A percentile compares a stretch with the other conserved stretches of the same genome.
Conservation (phyloP, 2,888 invertebrate species). For the Steromphala cineraria region DNA sequence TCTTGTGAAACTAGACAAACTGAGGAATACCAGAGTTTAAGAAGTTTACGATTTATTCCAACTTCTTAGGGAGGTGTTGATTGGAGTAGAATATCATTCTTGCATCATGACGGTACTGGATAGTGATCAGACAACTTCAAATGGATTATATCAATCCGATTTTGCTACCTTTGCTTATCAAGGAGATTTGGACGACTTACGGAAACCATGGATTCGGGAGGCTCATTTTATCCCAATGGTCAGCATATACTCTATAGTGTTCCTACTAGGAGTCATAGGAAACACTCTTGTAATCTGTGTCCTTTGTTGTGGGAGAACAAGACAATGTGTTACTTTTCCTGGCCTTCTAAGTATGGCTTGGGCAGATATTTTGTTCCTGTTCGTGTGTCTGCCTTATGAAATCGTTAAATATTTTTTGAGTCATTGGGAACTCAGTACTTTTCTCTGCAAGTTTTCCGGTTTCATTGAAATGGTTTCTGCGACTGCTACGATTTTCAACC, state of each 20-base stretch:
- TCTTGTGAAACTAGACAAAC: no score
- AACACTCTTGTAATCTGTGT: conserved; percentile 76
- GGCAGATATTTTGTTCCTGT: conserved; percentile 77
- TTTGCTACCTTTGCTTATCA: conserved; percentile 39
- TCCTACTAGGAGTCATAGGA: conserved; percentile 76
- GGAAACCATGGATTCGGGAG: conserved; percentile 48
- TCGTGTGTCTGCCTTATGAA: conserved; percentile 77
- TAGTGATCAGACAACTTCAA: background rate
- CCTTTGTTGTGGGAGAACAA: conserved; percentile 74
- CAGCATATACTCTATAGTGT: conserved; percentile 55
- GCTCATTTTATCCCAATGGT: conserved; percentile 66
- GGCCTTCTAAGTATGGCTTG: conserved; percentile 73
- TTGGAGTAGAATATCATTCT: background rate
- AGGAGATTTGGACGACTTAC: conserved; percentile 46
- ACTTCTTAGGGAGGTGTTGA: no score
- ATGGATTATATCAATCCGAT: conserved; percentile 20
- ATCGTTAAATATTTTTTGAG: conserved; percentile 74
- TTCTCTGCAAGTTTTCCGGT: conserved; percentile 77
- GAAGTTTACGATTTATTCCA: no score
- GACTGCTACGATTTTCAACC: conserved; percentile 77
- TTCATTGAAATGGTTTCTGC: conserved; percentile 77
- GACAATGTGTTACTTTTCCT: conserved; percentile 71
- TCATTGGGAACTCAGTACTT: conserved; percentile 75
- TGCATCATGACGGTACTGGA: background rate
- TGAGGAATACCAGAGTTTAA: no score